Base-by-base conservation (phyloP, 1,140 invertebrate genomes). In the Drosophila carrolli region DNA sequence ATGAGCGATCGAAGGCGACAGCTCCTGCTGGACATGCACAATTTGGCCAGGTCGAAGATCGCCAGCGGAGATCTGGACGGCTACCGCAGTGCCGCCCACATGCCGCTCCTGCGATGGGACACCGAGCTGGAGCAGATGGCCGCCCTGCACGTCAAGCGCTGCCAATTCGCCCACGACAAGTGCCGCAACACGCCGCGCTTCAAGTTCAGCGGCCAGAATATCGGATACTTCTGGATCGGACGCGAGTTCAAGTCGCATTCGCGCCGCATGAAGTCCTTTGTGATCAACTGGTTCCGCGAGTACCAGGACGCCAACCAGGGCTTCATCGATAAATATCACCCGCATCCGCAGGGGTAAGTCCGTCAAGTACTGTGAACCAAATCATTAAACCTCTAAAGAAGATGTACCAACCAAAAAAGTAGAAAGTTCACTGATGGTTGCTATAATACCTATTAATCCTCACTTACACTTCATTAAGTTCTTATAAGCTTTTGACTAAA, bases 51-150 rank as follows among this genome's bases (percentile, higher is more conserved):
- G 13, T 67, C 73, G 14, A 73, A 75, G 40, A 81, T 92, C 2
- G 91, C 91, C 5, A 46, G 46, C 9, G 91, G 91, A 0, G 29
- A 78, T 9, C 43, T 92, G 14, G 37, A 59, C 4, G 89, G 89
- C 14, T 92, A 91, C 48, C 38, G 54, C 5, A 32, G 85, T 1
- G 91, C 91, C 16, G 54, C 55, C 2, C 75, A 66, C 16, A 92
- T 92, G 91, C 89, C 89, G 4, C 6, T 82, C n/a, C 27, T 92
- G 10, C 80, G 78, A 27, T 92, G 91, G 91, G 91, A 92, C 46
- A 11, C 38, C n/a, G 91, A 92, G 54, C 63, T 92, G 55, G 88
- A 88, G 53, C 76, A 76, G 55, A 51, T 92, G 53, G 91, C 91
- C 9, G 68, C 44, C 13, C 57, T 92, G 29, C 91, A 92, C 54